phyloP scores from a whole-genome alignment of 1,140 invertebrate genomes.

The Drosophila teissieri region DNA sequence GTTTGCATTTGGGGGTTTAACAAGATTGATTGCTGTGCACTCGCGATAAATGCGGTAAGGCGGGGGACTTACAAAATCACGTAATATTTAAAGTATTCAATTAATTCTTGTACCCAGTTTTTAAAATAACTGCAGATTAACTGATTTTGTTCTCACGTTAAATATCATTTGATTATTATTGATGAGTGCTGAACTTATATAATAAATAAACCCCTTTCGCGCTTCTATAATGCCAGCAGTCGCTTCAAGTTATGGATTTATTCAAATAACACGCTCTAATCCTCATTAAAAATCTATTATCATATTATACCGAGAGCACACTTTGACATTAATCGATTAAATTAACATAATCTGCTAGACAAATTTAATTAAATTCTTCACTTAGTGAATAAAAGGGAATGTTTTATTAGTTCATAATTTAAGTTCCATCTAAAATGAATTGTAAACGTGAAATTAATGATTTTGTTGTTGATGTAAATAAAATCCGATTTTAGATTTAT shows the following conservation, averaged over 20 bases:
- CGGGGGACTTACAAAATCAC: not conserved
- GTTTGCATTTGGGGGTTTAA: not conserved
- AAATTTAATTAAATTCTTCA: no score
- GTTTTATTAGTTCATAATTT: not conserved
- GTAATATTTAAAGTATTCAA: not conserved
- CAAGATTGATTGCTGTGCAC: constrained; percentile 13
- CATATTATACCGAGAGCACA: not conserved
- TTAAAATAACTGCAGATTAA: not conserved
- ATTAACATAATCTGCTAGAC: constrained; percentile 8
- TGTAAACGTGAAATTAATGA: no score
- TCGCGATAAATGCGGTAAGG: not conserved
- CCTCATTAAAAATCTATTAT: constrained; percentile 13
- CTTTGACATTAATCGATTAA: constrained; percentile 24
- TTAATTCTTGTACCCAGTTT: not conserved
- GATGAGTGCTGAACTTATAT: not conserved
- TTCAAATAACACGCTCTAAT: not conserved
- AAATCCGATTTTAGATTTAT: no score
- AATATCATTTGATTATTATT: not conserved
- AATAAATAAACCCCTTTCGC: not conserved
- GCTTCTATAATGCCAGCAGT: not conserved
- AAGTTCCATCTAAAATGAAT: no score
- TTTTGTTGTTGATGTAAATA: no score
- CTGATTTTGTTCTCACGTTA: not conserved
- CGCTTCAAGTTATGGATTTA: not conserved
- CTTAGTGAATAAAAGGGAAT: not conserved